Base-by-base conservation (phyloP, 1,140 invertebrate genomes). In the Drosophila subobscura region DNA sequence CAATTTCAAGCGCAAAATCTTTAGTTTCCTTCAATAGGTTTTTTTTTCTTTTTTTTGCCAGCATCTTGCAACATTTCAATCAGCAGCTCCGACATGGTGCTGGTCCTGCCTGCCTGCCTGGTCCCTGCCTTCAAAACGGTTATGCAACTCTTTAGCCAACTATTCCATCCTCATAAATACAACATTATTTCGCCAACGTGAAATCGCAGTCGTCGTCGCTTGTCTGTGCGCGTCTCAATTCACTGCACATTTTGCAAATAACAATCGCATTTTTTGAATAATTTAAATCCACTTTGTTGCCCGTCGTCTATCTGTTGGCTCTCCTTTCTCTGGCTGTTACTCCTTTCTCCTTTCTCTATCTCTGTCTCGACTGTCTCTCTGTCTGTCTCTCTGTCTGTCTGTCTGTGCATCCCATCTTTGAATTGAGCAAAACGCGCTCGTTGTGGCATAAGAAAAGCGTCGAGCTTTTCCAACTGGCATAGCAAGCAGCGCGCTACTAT, bases 251-350 rank as follows among this genome's bases (percentile, higher is more conserved):
- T 88, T 88, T 86, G 83, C 83, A 86, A 86, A 86, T 86, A 86
- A 86, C 83, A 86, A 86, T 86, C 78, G 83, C 83, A 86, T 86
- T 86, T 86, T 86, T 86, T 86, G 84, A 86, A 86, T 86, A 86
- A 86, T 86, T 86, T 75, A 86, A 86, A 86, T 86, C 83, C 83
- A 86, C 83, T 86, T 86, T 86, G 83, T 83, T 76, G 83, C 78
- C 73, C 55, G 72, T 74, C 71, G 65, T 27, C 57, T 55, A 47
- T 40, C 40, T 14, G 16, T 14, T 14, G 10, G 8, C 57, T n/a
- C 59, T 37, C 3, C 33, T 12, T 12, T 12, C 33, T 37, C 33
- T 12, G 3, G 8, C 33, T 37, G 8, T 1, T 6, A 7, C 27
- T 5, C 44, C 7, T 3, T 44, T 12, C 12, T 45, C 44, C 14